Percentiles rank a stretch among this genome's conserved stretches.
phyloP scores from a whole-genome alignment of 2,113 vertebrate genomes.

The Phrynosoma blainvillii region DNA sequence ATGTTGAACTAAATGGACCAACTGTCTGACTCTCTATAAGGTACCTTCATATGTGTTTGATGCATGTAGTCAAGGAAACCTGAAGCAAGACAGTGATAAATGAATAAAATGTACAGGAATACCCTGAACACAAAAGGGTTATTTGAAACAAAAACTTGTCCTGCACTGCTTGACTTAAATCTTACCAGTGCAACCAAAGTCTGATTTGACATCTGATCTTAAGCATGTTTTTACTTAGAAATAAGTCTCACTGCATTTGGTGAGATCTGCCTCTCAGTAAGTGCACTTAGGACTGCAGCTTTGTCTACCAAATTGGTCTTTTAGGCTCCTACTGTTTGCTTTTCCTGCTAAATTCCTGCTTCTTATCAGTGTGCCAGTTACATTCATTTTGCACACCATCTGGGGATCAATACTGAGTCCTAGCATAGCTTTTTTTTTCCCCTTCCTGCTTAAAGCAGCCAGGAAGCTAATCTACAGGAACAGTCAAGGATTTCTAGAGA shows the following conservation, averaged over 20 bases:
- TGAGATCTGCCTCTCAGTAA: not conserved
- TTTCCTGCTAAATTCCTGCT: constrained; percentile 7
- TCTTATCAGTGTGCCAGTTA: constrained; percentile 1
- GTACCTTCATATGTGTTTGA: not conserved
- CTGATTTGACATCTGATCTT: not conserved
- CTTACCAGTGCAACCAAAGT: not conserved
- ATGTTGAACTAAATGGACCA: not conserved
- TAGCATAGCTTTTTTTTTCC: not conserved
- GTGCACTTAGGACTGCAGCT: not conserved
- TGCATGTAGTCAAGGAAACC: not conserved
- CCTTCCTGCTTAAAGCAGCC: constrained; percentile 6
- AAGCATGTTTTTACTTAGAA: not conserved
- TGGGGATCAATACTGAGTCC: constrained; percentile 1
- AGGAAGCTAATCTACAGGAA: constrained; percentile 6
- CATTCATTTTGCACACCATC: constrained; percentile 25
- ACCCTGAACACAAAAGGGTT: not conserved
- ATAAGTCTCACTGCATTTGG: not conserved
- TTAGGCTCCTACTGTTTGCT: constrained; percentile 23
- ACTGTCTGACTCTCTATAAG: not conserved
- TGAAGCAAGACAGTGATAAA: not conserved
- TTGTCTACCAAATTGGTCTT: not conserved
- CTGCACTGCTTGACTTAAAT: not conserved
- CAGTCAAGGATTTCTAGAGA: constrained; percentile 15
- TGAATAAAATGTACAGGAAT: not conserved
- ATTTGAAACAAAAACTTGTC: not conserved